Conservation (phyloP, 2,797 vertebrate species). For the Gallirallus australis region DNA sequence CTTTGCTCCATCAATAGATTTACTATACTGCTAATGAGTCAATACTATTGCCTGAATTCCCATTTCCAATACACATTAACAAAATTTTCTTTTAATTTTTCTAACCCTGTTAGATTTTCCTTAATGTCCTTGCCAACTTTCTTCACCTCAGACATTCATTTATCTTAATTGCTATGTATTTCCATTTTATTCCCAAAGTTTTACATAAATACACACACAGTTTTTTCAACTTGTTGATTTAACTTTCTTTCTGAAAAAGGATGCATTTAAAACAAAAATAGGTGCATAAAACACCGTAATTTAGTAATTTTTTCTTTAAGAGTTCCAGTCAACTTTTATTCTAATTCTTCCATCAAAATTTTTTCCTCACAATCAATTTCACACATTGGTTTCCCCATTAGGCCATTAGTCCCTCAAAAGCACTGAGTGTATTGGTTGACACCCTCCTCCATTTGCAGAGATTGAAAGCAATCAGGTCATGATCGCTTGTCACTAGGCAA, state of each 20-base stretch:
- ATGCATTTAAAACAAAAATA: neutral
- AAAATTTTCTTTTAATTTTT: neutral
- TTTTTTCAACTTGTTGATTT: neutral
- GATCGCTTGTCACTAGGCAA: neutral
- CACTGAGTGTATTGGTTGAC: neutral
- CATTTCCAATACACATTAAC: neutral
- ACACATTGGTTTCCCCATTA: neutral
- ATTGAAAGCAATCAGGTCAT: constrained; percentile 11
- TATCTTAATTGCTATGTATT: neutral
- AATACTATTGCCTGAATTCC: neutral
- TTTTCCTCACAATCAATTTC: neutral
- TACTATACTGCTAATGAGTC: neutral
- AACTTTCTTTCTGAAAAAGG: neutral
- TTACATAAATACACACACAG: neutral
- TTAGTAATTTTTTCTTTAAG: neutral
- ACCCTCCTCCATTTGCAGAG: neutral
- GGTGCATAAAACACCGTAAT: neutral
- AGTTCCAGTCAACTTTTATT: neutral
- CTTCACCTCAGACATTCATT: neutral
- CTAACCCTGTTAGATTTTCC: neutral
- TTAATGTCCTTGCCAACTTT: neutral
- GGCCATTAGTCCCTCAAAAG: neutral
- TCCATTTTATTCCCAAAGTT: neutral
- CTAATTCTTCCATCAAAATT: neutral
- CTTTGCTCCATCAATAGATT: neutral